phyloP scores from a whole-genome alignment of 2,113 vertebrate genomes.

The Polyodon spathula region DNA sequence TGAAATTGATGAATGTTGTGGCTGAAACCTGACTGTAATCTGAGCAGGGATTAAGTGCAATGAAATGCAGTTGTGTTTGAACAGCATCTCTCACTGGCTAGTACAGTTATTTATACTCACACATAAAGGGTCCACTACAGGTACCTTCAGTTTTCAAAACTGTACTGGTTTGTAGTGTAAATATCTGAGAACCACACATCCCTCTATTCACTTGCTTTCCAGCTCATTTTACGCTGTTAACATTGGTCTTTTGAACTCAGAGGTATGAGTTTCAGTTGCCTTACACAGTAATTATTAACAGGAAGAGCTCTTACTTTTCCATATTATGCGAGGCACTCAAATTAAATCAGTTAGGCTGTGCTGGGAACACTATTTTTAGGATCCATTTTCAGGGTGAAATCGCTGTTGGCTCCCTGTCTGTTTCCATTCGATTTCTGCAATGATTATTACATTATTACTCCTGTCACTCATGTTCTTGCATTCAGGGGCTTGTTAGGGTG shows the following conservation, averaged over 20 bases:
- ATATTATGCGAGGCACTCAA: slow-evolving; percentile 64
- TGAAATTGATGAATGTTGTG: too few relatives aligned
- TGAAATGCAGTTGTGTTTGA: too few relatives aligned
- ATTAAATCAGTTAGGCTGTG: slow-evolving; percentile 62
- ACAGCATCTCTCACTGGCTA: too few relatives aligned
- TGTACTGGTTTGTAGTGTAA: neutral
- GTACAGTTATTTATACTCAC: too few relatives aligned
- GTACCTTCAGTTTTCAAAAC: slow-evolving; percentile 22
- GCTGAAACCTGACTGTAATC: too few relatives aligned
- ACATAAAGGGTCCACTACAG: neutral
- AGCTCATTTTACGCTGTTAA: slow-evolving; percentile 42
- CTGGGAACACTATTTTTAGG: slow-evolving; percentile 55
- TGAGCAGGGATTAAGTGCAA: too few relatives aligned
- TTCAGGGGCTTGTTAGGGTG: slow-evolving; percentile 60
- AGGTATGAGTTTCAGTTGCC: slow-evolving; percentile 34
- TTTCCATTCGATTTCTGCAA: slow-evolving; percentile 53
- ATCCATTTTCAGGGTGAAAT: slow-evolving; percentile 38
- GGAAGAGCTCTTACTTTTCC: slow-evolving; percentile 59
- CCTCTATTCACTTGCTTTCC: slow-evolving; percentile 20
- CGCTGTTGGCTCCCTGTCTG: slow-evolving; percentile 55
- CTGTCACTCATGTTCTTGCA: slow-evolving; percentile 65
- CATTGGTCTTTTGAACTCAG: slow-evolving; percentile 25
- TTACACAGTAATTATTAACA: slow-evolving; percentile 61
- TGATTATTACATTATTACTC: slow-evolving; percentile 57
- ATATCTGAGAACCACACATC: slow-evolving; percentile 10